Conservation (phyloP, 1,140 invertebrate species). For the Heliconius eleuchia region DNA sequence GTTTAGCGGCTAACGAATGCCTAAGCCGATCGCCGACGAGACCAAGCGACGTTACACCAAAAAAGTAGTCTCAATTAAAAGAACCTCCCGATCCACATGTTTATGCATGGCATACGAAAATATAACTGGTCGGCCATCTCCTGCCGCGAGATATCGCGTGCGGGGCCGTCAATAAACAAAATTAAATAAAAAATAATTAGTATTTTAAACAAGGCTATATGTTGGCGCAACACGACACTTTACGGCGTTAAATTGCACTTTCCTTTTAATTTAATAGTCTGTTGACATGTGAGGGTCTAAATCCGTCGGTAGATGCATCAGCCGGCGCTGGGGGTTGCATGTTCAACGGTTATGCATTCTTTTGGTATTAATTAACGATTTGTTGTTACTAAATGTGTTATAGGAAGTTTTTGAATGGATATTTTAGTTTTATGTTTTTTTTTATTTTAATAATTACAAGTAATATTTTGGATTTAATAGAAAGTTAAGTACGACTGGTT, state of each 20-base stretch:
- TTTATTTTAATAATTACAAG: too few relatives aligned
- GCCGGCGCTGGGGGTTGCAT: neutral
- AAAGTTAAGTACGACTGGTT: neutral
- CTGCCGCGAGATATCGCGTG: slow-evolving; percentile 58
- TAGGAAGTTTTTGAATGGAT: slow-evolving; percentile 20
- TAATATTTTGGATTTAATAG: neutral
- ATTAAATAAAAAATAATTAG: slow-evolving; percentile 75
- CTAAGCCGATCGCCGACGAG: neutral
- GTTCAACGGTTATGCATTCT: neutral
- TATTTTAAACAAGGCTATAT: slow-evolving; percentile 57
- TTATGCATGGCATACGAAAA: slow-evolving; percentile 54
- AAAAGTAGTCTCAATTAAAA: slow-evolving; percentile 63
- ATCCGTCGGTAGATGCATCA: slow-evolving; percentile 5
- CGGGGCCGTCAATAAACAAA: slow-evolving; percentile 64
- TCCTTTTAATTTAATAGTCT: slow-evolving; percentile 57
- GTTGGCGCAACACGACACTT: slow-evolving; percentile 60
- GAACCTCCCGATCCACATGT: slow-evolving; percentile 51
- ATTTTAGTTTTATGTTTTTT: neutral
- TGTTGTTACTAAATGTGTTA: slow-evolving; percentile 9
- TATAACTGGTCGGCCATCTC: slow-evolving; percentile 44
- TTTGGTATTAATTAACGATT: slow-evolving; percentile 14
- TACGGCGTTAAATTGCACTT: slow-evolving; percentile 62
- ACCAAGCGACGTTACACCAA: slow-evolving; percentile 36
- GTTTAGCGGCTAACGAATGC: slow-evolving; percentile 27
- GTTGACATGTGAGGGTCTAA: slow-evolving; percentile 50